Conservation (phyloP, 1,140 invertebrate genomes). For the Calosoma granatense region DNA sequence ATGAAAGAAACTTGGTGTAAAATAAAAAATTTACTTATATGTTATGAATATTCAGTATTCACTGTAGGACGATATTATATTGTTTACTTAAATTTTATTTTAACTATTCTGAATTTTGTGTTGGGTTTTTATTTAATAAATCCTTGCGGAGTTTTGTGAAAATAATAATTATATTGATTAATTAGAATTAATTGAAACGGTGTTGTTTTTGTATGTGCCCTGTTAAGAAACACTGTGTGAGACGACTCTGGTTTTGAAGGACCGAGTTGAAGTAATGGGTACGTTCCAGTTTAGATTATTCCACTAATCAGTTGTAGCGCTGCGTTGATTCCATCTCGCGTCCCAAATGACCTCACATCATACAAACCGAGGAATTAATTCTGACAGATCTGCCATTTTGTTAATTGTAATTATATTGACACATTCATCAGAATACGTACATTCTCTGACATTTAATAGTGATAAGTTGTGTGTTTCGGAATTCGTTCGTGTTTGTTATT, state of each 20-base stretch:
- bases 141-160: not conserved
- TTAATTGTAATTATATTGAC: constrained; percentile 13
- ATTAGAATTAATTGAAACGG: too few relatives aligned
- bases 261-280: constrained; percentile 6
- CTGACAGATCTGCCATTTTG: constrained; percentile 26
- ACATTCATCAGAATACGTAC: not conserved
- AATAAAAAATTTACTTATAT: too few relatives aligned
- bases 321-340: constrained; percentile 15
- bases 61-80: too few relatives aligned
- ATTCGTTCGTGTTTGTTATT: not conserved
- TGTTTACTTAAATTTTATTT: too few relatives aligned
- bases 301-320: constrained; percentile 8
- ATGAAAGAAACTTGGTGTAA: too few relatives aligned
- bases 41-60: too few relatives aligned
- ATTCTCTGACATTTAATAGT: constrained; percentile 12
- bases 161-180: not conserved
- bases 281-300: constrained; percentile 9
- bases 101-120: too few relatives aligned
- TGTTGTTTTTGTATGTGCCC: too few relatives aligned
- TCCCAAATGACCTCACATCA: constrained; percentile 33
- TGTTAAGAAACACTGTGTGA: not conserved
- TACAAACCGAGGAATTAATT: constrained; percentile 27
- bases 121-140: too few relatives aligned
- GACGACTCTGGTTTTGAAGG: not conserved
- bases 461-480: constrained; percentile 13